Base-by-base conservation (phyloP, 2,113 vertebrate species). In the Dromaius novaehollandiae region DNA sequence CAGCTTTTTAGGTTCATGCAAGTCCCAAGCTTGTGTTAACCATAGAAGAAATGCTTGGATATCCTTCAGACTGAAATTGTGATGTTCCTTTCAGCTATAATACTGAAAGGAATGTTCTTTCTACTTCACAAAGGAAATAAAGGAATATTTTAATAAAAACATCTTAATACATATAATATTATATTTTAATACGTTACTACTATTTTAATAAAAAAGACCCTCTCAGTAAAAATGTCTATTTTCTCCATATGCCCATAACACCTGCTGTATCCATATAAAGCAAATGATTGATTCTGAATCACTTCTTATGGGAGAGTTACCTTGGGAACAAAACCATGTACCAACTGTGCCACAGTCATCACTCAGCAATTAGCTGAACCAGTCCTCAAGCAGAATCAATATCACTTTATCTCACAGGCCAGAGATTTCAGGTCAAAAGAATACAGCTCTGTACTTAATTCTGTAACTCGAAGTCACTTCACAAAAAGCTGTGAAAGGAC, bases 361-460 rank as follows among this genome's bases (percentile, higher is more conserved):
- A 74, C 79, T 95, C 69, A 91, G 42, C 93, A 96, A 89, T 97
- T 91, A 97, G 88, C 44, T 76, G 71, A 80, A 55, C 76, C 20
- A 21, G 48, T 78, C 77, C 90, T 80, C 53, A 73, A 74, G 88
- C 77, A 96, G 85, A 95, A 94, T 71, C 51, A 86, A 89, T 58
- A 48, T 38, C 55, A 73, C 69, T 91, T 95, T 79, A 81, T 94
- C 92, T 94, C 77, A 73, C 61, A 91, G 76, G 79, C 79, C 86
- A 93, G 65, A 88, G 63, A 61, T 48, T 94, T 69, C 92, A 87
- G 38, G 83, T 81, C 85, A 86, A 86, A 93, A 76, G 82, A 95
- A 71, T 46, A 50, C 25, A 74, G 69, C 50, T 77, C 65, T 87
- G 4, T 64, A 26, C 64, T 53, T 69, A 55, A 85, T 79, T 64